Evolutionary conservation across 2,888 invertebrate genomes (phyloP).

Genomic region (Nemapogon koenigi): DNA sequence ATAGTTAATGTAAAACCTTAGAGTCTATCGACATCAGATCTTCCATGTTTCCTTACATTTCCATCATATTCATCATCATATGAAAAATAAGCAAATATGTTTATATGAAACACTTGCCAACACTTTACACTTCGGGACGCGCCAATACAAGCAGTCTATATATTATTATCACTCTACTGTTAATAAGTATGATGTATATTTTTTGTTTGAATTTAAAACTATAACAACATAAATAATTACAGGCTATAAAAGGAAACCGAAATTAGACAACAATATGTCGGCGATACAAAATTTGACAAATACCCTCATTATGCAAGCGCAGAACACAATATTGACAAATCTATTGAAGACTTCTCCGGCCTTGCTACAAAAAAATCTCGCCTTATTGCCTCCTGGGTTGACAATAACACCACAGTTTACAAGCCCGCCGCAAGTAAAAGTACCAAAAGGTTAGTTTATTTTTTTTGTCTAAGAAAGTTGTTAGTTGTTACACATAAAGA

Average conservation of each 20-base stretch:
- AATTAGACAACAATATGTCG: conserved; percentile 22
- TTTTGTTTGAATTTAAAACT: too few relatives aligned
- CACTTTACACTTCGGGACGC: too few relatives aligned
- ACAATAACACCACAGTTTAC: conserved; percentile 11
- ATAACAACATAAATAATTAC: too few relatives aligned
- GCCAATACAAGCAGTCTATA: too few relatives aligned
- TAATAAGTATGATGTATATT: too few relatives aligned
- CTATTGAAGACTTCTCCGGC: conserved; percentile 30
- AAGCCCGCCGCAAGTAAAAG: conserved; percentile 24
- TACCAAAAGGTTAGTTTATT: conserved; percentile 36
- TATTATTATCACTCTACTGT: too few relatives aligned
- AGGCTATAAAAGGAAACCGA: conserved; percentile 50
- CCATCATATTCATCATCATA: too few relatives aligned
- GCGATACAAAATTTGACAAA: conserved; percentile 37
- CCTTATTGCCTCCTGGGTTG: background rate
- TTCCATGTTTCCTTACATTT: too few relatives aligned
- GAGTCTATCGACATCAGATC: too few relatives aligned
- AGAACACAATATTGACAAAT: conserved; percentile 47
- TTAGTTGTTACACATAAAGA: background rate
- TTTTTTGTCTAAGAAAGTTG: background rate
- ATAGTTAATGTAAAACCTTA: too few relatives aligned
- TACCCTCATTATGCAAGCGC: conserved; percentile 32
- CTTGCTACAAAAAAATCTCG: background rate
- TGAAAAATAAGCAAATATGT: too few relatives aligned
- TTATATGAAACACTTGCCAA: too few relatives aligned